Evolutionary conservation across 2,797 vertebrate genomes (phyloP), one percentile per base, ranked within the genome.

Genomic region (Sandelia bainsii): DNA sequence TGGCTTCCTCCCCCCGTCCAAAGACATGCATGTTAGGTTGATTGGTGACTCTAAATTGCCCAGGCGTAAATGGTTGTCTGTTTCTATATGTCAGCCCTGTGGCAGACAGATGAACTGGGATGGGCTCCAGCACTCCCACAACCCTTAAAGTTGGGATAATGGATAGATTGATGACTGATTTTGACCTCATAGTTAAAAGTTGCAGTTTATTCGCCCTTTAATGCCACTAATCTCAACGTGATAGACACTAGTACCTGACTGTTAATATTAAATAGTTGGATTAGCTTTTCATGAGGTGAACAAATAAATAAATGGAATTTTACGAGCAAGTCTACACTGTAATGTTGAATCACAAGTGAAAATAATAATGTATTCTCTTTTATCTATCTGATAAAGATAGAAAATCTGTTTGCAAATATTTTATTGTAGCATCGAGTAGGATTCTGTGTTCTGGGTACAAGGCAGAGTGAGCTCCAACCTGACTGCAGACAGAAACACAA

Each of bases 301-400:
- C 49, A 50, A 75, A 67, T 67, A 40, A 71, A 63, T 48, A n/a
- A 42, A 22, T 27, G 3, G 3, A 42, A 40, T 62, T 62, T 71
- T 56, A 27, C 42, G 20, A 22, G 17, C 23, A 7, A 67, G 34
- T 40, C 52, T 50, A 52, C 39, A 6, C 23, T 10, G 9, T 48
- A 44, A 51, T 59, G 25, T 56, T 66, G n/a, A 65, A 65, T 68
- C n/a, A 45, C 17, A 42, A 61, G 32, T 57, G 48, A 70, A 46
- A 62, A 57, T 34, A 23, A 25, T 48, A 17, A 1, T 8, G 37
- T 6, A 23, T 68, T 83, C 3, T 70, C 19, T 65, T 59, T 62
- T 11, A 0, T 11, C 61, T 66, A 60, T 74, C 37, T 56, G 54
- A 71, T 66, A 16, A 32, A 13, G 17, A 37, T 44, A 40, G 60